Evolutionary conservation across 2,113 vertebrate species (phyloP).

Genomic region (Urocitellus parryii): DNA sequence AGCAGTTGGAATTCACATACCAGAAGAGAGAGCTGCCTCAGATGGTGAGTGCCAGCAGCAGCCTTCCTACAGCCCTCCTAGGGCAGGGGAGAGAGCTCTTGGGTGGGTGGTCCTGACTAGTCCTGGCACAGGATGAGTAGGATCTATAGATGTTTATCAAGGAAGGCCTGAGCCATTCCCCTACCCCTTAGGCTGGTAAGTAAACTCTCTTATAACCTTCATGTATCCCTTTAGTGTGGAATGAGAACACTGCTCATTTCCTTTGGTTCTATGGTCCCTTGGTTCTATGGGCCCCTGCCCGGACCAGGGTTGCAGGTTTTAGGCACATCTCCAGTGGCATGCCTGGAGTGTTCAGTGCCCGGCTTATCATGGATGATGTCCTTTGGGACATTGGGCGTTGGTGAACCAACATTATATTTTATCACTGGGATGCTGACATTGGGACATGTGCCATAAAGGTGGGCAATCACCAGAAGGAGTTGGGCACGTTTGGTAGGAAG

Average conservation of each 20-base stretch:
- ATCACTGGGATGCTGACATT: neutral
- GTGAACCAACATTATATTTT: neutral
- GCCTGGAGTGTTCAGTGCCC: neutral
- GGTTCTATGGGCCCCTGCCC: fast-evolving
- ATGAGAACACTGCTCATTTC: neutral
- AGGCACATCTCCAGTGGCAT: neutral
- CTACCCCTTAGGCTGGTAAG: neutral
- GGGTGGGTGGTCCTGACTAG: neutral
- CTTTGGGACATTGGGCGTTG: neutral
- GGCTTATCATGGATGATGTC: neutral
- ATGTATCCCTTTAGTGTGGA: neutral
- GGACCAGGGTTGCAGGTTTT: neutral
- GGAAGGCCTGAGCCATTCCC: neutral
- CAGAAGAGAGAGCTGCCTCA: slow-evolving; percentile 93
- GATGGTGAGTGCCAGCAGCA: slow-evolving; percentile 86
- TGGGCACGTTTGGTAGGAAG: neutral
- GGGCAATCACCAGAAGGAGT: too few relatives aligned
- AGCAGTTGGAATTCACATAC: slow-evolving; percentile 96
- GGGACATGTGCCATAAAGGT: neutral
- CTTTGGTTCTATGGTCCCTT: neutral
- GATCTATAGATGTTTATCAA: neutral
- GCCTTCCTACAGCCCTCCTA: fast-evolving
- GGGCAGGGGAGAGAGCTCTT: neutral
- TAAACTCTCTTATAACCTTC: neutral
- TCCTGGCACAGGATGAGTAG: neutral